Evolutionary conservation across 2,797 vertebrate genomes (phyloP).

Genomic region (Tokudaia tokunoshimensis): DNA sequence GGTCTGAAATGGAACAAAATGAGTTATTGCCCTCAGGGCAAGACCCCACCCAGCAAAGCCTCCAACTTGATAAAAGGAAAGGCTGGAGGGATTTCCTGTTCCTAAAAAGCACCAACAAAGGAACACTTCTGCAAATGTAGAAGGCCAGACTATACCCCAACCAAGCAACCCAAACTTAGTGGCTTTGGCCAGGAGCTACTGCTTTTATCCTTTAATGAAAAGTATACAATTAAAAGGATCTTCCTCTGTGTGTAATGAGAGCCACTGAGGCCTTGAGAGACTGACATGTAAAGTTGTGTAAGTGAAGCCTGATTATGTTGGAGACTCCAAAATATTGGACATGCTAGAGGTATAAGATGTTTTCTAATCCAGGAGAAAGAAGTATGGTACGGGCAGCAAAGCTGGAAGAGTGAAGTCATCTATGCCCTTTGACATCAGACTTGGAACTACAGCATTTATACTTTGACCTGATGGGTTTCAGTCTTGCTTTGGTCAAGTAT

Average conservation of each 20-base stretch:
- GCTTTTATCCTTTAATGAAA: background rate
- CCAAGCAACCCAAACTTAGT: background rate
- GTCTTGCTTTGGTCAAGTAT: background rate
- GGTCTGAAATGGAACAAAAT: background rate
- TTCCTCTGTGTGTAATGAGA: background rate
- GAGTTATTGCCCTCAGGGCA: background rate
- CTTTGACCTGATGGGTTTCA: background rate
- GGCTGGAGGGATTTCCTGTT: background rate
- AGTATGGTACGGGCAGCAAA: no score
- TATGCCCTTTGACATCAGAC: background rate
- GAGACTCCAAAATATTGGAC: background rate
- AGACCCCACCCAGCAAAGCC: no score
- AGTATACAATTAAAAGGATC: background rate
- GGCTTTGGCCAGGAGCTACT: background rate
- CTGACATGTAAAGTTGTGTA: background rate
- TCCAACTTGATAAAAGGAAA: background rate
- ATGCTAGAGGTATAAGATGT: background rate
- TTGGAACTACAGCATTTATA: background rate
- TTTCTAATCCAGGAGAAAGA: background rate
- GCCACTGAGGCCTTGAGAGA: background rate
- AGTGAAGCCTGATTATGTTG: background rate
- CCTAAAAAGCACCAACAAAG: background rate
- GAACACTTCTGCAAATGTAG: background rate
- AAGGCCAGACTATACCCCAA: background rate
- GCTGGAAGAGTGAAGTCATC: background rate